Base-by-base conservation (phyloP, 1,140 invertebrate species). In the Ips nitidus region DNA sequence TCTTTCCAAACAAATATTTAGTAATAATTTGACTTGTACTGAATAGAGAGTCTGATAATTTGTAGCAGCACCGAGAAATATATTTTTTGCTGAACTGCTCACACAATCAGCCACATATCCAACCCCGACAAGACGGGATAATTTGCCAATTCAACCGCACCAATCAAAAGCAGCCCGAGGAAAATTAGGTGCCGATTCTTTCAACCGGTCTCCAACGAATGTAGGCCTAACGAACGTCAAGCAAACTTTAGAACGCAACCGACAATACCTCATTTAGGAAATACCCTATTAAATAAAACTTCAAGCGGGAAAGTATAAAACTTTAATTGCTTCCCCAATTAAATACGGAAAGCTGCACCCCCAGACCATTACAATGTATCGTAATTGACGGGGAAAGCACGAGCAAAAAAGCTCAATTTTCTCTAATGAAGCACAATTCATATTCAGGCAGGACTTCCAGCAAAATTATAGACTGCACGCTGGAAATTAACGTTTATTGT, bases 281-380 rank as follows among this genome's bases (percentile, higher is more conserved):
- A 6, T 50, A 22, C 45, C 45, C 45, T 22, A 50, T 50, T 50
- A 50, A 50, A 50, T 22, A 50, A 6, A 50, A 50, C 45, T 50
- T 50, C 45, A 50, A 50, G 22, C 45, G 7, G 7, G 45, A 50
- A 50, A 50, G 45, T 50, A 50, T 50, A 50, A 50, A 50, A 50
- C 45, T 50, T 50, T 50, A 50, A 50, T 50, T 50, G 45, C 45
- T 50, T 50, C 45, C 45, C 45, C 45, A 50, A 50, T 50, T 50
- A 50, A 8, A 8, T 50, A 50, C 45, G 22, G 45, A 50, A 50
- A 8, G 45, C 45, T 22, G 6, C 22, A 50, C 45, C 45, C 22
- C 7, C 45, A 50, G 3, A 50, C 45, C 45, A 50, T 22, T 50
- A 50, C 45, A 50, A 50, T 50, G 45, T 50, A 22, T 50, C 45